Evolutionary conservation across 2,797 vertebrate genomes (phyloP).

Genomic region (Phylloscopus collybita): DNA sequence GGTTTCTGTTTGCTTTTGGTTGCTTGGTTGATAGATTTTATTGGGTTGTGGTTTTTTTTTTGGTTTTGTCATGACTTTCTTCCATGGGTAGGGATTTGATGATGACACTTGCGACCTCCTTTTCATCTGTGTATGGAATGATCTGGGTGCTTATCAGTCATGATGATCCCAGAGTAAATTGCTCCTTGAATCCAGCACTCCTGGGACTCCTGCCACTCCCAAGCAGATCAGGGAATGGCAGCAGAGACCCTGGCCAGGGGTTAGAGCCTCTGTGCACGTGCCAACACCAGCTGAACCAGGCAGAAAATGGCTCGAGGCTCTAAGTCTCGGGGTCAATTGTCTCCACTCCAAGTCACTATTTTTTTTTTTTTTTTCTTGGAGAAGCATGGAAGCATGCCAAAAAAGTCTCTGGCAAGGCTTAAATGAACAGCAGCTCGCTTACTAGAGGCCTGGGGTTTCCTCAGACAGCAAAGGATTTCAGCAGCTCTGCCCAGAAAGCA

Average conservation of each 20-base stretch:
- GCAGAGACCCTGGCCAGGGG: background rate
- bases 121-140: rapidly evolving
- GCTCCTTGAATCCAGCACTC: background rate
- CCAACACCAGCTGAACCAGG: conserved; percentile 41
- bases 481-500: background rate
- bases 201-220: background rate
- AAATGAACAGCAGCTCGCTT: conserved; percentile 43
- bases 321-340: conserved; percentile 46
- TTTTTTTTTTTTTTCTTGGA: conserved; percentile 1
- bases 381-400: conserved; percentile 51
- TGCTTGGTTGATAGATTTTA: background rate
- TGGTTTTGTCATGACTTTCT: background rate
- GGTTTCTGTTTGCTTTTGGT: conserved; percentile 16
- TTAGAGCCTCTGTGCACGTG: background rate
- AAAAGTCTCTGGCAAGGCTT: conserved; percentile 60
- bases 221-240: background rate
- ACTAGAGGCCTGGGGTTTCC: background rate
- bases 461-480: background rate
- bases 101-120: background rate
- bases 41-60: background rate
- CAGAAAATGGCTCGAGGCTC: conserved; percentile 45
- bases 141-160: background rate
- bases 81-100: background rate
- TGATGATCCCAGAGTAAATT: background rate
- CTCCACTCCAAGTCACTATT: conserved; percentile 42